Conservation (phyloP, 2,888 invertebrate genomes). For the Xestia c-nigrum region DNA sequence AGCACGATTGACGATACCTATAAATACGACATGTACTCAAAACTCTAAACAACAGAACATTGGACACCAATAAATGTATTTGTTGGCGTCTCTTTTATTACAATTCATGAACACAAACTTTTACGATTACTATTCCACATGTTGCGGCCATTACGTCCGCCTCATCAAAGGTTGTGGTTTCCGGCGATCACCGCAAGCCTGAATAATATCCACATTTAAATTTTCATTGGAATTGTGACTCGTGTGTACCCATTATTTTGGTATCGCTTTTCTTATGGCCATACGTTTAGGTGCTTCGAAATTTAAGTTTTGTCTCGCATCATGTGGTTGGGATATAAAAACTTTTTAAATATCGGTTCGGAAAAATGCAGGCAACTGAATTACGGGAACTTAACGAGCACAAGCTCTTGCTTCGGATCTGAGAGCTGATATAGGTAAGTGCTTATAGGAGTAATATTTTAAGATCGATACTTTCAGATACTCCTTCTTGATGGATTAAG, state of each 20-base stretch:
- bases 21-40: background rate
- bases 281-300: constrained; percentile 38
- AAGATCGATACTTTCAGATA: background rate
- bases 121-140: constrained; percentile 42
- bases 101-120: constrained; percentile 41
- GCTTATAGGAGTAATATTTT: too few relatives aligned
- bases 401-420: background rate
- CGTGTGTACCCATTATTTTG: background rate
- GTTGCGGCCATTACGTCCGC: constrained; percentile 44
- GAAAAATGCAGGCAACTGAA: constrained; percentile 24
- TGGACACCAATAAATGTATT: constrained; percentile 43
- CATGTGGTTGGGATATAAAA: constrained; percentile 52
- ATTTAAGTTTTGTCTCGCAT: constrained; percentile 38
- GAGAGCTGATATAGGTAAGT: background rate
- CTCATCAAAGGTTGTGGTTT: constrained; percentile 53
- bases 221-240: constrained; percentile 2
- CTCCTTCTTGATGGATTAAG: too few relatives aligned
- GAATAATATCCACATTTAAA: constrained; percentile 39
- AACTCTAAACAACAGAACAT: constrained; percentile 27
- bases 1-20: background rate
- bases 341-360: constrained; percentile 54
- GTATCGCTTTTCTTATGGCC: constrained; percentile 43
- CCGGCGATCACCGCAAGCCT: constrained; percentile 34
- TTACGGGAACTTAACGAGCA: constrained; percentile 19
- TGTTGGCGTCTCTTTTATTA: constrained; percentile 42